Base-by-base conservation (phyloP, 1,140 invertebrate species). In the Drosophila kanapiae region DNA sequence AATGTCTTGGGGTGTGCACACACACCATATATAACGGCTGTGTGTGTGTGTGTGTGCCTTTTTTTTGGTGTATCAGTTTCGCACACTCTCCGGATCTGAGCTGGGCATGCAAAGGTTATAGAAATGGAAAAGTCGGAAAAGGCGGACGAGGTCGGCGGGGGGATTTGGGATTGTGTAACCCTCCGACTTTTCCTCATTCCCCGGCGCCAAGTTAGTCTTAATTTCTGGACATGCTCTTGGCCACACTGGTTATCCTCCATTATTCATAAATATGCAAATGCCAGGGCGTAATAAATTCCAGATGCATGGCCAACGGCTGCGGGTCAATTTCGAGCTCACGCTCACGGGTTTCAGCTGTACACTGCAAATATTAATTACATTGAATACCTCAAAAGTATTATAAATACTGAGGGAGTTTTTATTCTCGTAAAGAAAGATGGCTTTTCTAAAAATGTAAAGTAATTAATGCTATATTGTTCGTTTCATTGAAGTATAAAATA, bases 191-290 rank as follows among this genome's bases (percentile, higher is more conserved):
- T 45, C 62, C 67, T 51, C 77, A 49, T 51, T 43, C 23, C 47
- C 27, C 54, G 10, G 1, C 2, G 0, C 29, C 33, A 10, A 23
- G n/a, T 38, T 29, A 59, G 67, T 48, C 67, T 72, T 72, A 72
- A 72, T 72, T 72, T 72, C 60, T 63, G 63, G 65, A 65, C 74
- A 71, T 79, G 63, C 59, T 76, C 56, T 59, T 40, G 61, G 47
- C 48, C 57, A 56, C 48, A 58, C 78, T 80, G 77, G 84, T 74
- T 85, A 90, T 91, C 75, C 86, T 80, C 83, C 81, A 90, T 87
- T 87, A 87, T 88, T 87, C 83, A 87, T 90, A 90, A 88, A 90
- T 90, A 90, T 90, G 85, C 85, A 90, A 90, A 90, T 90, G 67
- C 58, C 47, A 48, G 59, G 65, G 42, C 68, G 68, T 75, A 75